A percentile compares a stretch with the other conserved stretches of the same genome.
Evolutionary conservation across 1,140 invertebrate genomes (phyloP).

Genomic region (Thalassaphorura encarpata): DNA sequence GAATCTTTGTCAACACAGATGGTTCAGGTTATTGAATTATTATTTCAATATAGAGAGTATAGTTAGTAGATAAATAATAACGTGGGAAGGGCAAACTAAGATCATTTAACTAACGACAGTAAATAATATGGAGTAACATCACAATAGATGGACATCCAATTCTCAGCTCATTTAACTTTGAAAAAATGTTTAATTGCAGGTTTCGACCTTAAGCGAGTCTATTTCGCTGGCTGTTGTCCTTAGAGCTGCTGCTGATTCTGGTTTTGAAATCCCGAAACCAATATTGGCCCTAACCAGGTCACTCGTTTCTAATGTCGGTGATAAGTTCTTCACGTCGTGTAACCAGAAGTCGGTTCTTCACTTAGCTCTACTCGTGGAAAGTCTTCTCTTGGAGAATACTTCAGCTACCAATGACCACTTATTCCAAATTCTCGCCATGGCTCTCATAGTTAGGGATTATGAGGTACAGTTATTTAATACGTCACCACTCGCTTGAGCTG

Average conservation of each 20-base stretch:
- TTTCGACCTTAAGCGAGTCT: neutral
- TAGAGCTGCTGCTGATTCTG: neutral
- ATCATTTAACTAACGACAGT: conserved; percentile 3
- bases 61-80: too few relatives aligned
- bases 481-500: neutral
- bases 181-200: conserved; percentile 2
- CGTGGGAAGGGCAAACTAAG: neutral
- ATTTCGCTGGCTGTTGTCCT: neutral
- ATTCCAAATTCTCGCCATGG: neutral
- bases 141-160: neutral
- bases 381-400: neutral
- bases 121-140: conserved; percentile 1
- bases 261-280: neutral
- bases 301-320: neutral
- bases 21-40: too few relatives aligned
- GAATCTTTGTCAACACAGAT: too few relatives aligned
- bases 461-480: neutral
- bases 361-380: neutral
- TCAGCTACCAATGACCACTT: neutral
- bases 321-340: neutral
- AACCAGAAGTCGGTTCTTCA: neutral
- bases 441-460: neutral
- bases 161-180: neutral
- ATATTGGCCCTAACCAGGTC: neutral
- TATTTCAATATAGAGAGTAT: too few relatives aligned